A percentile compares a stretch with the other conserved stretches of the same genome.
Evolutionary conservation across 1,140 invertebrate genomes (phyloP).

Genomic region (Philopotamus ludificatus): DNA sequence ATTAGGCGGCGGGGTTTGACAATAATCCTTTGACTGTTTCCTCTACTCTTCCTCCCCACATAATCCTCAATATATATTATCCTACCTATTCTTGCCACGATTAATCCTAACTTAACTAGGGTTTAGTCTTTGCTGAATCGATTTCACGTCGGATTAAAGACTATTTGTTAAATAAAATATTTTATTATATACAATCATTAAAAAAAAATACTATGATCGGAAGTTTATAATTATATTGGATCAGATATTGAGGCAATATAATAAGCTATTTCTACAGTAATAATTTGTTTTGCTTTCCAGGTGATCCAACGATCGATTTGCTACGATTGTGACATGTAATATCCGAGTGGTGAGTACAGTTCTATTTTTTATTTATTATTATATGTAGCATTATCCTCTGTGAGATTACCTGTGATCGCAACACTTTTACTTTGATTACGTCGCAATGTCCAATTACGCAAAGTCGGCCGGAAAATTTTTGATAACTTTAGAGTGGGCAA

Average conservation of each 20-base stretch:
- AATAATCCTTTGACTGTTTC: slow-evolving; percentile 35
- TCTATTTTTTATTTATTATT: too few species aligned
- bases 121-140: slow-evolving; percentile 31
- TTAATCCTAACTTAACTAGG: slow-evolving; percentile 34
- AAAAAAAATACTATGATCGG: slow-evolving; percentile 17
- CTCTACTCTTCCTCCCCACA: slow-evolving; percentile 25
- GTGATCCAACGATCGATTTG: neutral
- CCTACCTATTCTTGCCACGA: slow-evolving; percentile 35
- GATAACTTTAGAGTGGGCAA: too few species aligned
- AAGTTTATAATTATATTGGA: slow-evolving; percentile 17
- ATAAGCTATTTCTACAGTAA: neutral
- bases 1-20: slow-evolving; percentile 26
- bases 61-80: slow-evolving; percentile 39
- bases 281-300: neutral
- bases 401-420: too few species aligned
- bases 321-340: neutral
- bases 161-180: too few species aligned
- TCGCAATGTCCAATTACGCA: too few species aligned
- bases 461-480: too few species aligned
- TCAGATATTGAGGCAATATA: neutral
- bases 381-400: too few species aligned
- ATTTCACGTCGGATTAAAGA: slow-evolving; percentile 34
- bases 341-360: neutral
- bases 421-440: too few species aligned
- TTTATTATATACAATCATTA: too few species aligned